Base-by-base conservation (phyloP, 2,113 vertebrate genomes). In the Pluvialis apricaria region DNA sequence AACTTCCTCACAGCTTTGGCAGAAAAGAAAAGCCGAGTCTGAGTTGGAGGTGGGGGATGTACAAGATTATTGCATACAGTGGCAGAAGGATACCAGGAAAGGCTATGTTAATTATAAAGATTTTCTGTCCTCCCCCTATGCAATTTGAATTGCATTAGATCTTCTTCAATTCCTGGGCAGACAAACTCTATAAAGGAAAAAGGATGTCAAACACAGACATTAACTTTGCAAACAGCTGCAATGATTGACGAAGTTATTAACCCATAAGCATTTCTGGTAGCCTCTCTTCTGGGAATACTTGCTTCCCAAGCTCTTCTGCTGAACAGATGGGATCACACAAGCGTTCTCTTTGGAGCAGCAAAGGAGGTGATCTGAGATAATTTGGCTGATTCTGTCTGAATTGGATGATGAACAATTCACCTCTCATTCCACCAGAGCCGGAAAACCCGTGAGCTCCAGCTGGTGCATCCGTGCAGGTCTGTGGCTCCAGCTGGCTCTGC, bases 251-350 rank as follows among this genome's bases (percentile, higher is more conserved):
- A 44, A 77, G 40, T 85, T 89, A 49, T 76, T 90, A 85, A 88
- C 40, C n/a, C 18, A 29, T 25, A 77, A 76, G 7, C 32, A 32
- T 87, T 91, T 69, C 44, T 90, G 65, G 42, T 15, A 87, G 69
- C 40, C 19, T 72, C 38, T 86, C n/a, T 82, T 75, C n/a, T 73
- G 78, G 75, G 66, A 22, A 62, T 66, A 45, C 22, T 90, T 76
- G 8, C 31, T 95, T 94, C 40, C 82, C 40, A 82, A 87, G 45
- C 34, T 92, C 28, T 95, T 89, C 62, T 69, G 57, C 40, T 82
- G 75, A 96, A 76, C 85, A 95, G 70, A 92, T 86, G 87, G 82
- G 28, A 94, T 85, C 66, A 82, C 49, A 85, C 49, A 77, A 86
- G 28, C 22, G 58, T 90, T 94, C 66, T 82, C 78, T 85, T 77